Base-by-base conservation (phyloP, 2,113 vertebrate species). In the Paramormyrops kingsleyae region DNA sequence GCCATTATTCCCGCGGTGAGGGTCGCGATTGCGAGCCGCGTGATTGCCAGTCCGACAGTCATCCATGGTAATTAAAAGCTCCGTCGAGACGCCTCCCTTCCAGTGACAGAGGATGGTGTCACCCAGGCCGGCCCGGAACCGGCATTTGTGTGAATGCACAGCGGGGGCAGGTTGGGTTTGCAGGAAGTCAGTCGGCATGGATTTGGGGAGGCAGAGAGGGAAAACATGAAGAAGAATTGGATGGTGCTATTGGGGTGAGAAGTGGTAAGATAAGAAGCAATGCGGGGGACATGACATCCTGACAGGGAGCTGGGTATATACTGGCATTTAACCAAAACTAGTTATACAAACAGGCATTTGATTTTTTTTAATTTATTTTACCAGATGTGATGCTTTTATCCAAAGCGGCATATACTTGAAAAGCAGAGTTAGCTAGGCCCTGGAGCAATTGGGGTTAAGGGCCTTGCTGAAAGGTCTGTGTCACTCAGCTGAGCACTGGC, bases 1-100 rank as follows among this genome's bases (percentile, higher is more conserved):
- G 46, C 89, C 7, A 90, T 90, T 86, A 87, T 74, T 87, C 83
- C 56, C 15, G 59, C 56, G n/a, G 84, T 24, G 53, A 84, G 56
- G 35, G 27, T 52, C 56, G 47, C 8, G 9, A 74, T 39, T 31
- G 8, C 12, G 35, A 83, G 27, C 7, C 62, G 49, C 74, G 13
- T 39, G 47, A 42, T 17, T 53, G 74, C 27, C 74, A 17, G 88
- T 31, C 74, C 50, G 74, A 80, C 47, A 52, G 50, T 17, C 31
- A 39, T 42, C 6, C 27, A 42, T 7, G 47, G 31, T 83, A 70
- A 89, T 83, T 52, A 89, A 89, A 83, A 53, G 74, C 49, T 77
- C 35, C 7, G 15, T 52, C 5, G 85, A 53, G 85, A 87, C 50
- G n/a, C 85, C 50, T 35, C 27, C 85, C 50, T 31, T 35, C 24